Conservation (phyloP, 2,797 vertebrate genomes). For the Salmo trutta region DNA sequence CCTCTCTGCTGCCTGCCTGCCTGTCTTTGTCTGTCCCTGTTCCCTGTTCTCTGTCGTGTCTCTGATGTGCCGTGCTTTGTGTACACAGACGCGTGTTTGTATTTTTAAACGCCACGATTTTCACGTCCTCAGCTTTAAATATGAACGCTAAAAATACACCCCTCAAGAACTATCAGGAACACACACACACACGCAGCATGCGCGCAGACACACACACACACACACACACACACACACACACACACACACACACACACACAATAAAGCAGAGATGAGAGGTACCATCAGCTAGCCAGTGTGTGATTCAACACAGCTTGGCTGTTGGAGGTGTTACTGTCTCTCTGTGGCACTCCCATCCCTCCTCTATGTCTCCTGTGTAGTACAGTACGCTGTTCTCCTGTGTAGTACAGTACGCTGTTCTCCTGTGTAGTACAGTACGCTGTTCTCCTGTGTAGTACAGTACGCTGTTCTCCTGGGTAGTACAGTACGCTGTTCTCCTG, state of each 20-base stretch:
- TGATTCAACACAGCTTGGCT: conserved; percentile 23
- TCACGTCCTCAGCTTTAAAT: conserved; percentile 18
- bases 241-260: not conserved
- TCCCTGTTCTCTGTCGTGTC: not conserved
- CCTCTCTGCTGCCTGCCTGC: not conserved
- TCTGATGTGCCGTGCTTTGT: conserved; percentile 33
- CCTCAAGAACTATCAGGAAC: conserved; percentile 33
- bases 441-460: no score
- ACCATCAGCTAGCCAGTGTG: conserved; percentile 12
- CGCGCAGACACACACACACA: conserved; percentile 4
- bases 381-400: not conserved
- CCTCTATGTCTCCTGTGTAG: not conserved
- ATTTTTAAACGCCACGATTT: conserved; percentile 36
- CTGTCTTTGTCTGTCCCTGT: not conserved
- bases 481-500: no score
- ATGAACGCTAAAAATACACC: conserved; percentile 45
- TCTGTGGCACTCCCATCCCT: conserved; percentile 55
- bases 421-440: no score
- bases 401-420: no score
- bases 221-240: not conserved
- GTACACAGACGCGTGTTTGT: conserved; percentile 21
- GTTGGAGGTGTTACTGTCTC: conserved; percentile 65
- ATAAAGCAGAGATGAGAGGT: conserved; percentile 31
- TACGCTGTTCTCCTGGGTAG: no score
- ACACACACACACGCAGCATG: not conserved